Evolutionary conservation across 2,113 vertebrate genomes (phyloP).

Genomic region (Colistium nudipinnis): DNA sequence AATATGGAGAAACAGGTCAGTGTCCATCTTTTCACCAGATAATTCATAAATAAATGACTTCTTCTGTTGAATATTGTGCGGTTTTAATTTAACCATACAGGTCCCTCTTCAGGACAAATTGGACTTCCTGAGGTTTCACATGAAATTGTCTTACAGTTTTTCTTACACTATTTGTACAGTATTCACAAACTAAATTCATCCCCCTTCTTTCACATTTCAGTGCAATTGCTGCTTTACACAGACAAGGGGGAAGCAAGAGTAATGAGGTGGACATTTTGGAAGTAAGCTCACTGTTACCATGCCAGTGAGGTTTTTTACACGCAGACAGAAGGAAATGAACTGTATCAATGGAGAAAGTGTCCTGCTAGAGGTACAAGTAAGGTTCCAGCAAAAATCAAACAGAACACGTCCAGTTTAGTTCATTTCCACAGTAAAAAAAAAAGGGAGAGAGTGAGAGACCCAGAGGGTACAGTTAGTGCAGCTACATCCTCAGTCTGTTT

Average conservation of each 20-base stretch:
- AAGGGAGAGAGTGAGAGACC: conserved; percentile 20
- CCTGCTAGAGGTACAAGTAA: conserved; percentile 66
- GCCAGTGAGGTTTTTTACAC: conserved; percentile 35
- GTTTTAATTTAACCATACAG: not conserved
- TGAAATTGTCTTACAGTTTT: not conserved
- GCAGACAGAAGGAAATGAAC: conserved; percentile 50
- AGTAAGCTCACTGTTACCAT: not conserved
- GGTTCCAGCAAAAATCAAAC: conserved; percentile 50
- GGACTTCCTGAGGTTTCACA: not conserved
- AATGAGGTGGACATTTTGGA: conserved; percentile 50
- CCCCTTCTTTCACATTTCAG: conserved; percentile 26
- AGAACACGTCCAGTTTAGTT: conserved; percentile 67
- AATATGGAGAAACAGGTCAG: not conserved
- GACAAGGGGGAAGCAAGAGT: not conserved
- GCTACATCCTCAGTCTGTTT: conserved; percentile 80
- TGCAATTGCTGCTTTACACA: conserved; percentile 19
- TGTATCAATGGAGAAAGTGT: conserved; percentile 70
- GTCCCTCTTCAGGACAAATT: not conserved
- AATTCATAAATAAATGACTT: not conserved
- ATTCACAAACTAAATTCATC: conserved; percentile 11
- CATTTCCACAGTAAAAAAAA: conserved; percentile 63
- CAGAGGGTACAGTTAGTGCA: conserved; percentile 60
- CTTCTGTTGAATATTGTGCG: not conserved
- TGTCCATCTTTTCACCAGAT: not conserved
- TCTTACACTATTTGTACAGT: not conserved